A percentile compares a stretch with the other conserved stretches of the same genome.
These are phyloP conservation scores for Campoplex nolae DNA, from an alignment of 2,888 invertebrate genomes.

Conservation along the genomic window DNA sequence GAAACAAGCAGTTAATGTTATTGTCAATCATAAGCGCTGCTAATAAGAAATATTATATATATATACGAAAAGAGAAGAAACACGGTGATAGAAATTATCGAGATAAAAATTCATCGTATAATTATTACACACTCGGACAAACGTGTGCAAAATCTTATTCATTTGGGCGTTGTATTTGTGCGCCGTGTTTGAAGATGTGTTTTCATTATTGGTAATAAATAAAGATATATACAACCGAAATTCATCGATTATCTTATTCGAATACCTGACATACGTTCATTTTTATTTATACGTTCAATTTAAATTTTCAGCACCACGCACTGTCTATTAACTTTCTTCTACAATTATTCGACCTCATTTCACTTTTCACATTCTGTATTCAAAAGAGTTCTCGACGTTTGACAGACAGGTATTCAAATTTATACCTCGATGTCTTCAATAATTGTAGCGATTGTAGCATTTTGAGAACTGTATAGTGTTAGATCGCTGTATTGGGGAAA, in stretches of 20 bases:
- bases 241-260: constrained; percentile 14
- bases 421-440: no score
- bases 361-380: no score
- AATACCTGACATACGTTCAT: not conserved
- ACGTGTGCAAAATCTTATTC: constrained; percentile 33
- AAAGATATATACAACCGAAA: constrained; percentile 59
- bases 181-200: constrained; percentile 60
- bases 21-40: constrained; percentile 23
- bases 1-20: constrained; percentile 16
- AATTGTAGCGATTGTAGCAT: no score
- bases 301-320: no score
- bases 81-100: constrained; percentile 22
- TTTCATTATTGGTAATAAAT: constrained; percentile 65
- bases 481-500: no score
- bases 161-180: constrained; percentile 39
- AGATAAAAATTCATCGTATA: constrained; percentile 12
- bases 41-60: not conserved
- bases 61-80: constrained; percentile 10
- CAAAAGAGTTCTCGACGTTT: no score
- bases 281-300: not conserved
- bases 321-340: no score
- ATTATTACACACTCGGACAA: constrained; percentile 26
- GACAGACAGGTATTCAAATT: no score
- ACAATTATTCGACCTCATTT: no score
- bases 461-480: no score